phyloP scores from a whole-genome alignment of 1,140 invertebrate species.

The Micrasema longulum region DNA sequence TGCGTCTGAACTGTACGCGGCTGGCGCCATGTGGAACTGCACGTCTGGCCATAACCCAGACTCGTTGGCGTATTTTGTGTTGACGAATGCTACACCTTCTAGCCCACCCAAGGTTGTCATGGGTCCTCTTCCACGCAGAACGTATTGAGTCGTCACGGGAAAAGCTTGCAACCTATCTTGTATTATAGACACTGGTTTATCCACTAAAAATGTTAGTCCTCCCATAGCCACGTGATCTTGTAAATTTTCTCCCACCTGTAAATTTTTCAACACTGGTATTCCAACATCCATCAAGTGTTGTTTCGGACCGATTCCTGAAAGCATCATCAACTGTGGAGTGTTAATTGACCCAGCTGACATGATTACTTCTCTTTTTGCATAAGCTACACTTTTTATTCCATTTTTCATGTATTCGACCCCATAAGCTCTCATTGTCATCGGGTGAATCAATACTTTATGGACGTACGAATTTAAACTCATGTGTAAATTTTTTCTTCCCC shows the following conservation, averaged over 20 bases:
- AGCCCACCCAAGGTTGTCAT: background rate
- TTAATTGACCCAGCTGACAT: constrained; percentile 85
- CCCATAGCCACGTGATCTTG: constrained; percentile 71
- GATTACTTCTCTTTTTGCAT: constrained; percentile 82
- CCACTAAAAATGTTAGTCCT: constrained; percentile 76
- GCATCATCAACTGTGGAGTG: constrained; percentile 85
- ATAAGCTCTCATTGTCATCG: constrained; percentile 78
- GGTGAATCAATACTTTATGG: constrained; percentile 78
- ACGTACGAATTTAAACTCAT: constrained; percentile 82
- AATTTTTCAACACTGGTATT: constrained; percentile 78
- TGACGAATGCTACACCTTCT: constrained; percentile 86
- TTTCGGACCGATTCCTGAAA: constrained; percentile 87
- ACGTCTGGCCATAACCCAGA: constrained; percentile 84
- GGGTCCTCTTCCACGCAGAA: background rate
- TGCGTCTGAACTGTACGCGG: constrained; percentile 83
- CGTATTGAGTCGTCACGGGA: constrained; percentile 76
- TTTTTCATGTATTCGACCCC: constrained; percentile 80
- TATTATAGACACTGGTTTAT: constrained; percentile 83
- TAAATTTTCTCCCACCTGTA: constrained; percentile 77
- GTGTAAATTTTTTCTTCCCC: constrained; percentile 83
- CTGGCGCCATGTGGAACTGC: constrained; percentile 87
- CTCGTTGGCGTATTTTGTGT: constrained; percentile 82
- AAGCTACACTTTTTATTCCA: constrained; percentile 75
- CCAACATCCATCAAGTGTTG: constrained; percentile 78
- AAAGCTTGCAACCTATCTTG: constrained; percentile 82